Evolutionary conservation across 37 sponge, comb jelly and placozoan species (phyloP).

Genomic region (Eunapius fragilis): DNA sequence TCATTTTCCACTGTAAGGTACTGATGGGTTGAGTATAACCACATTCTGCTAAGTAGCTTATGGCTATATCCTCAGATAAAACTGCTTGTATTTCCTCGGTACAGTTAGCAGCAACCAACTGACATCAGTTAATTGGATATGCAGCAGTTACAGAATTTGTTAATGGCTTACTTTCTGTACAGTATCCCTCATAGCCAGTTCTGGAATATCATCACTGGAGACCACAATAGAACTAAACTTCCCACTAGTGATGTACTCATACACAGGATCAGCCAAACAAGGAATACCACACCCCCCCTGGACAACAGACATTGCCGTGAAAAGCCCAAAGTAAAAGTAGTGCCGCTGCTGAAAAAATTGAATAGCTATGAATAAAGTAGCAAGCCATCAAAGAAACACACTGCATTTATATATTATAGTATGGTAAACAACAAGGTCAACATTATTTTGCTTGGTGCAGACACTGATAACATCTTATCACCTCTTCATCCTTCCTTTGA

Average conservation of each 20-base stretch:
- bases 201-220: slow-evolving; percentile 14
- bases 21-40: slow-evolving; percentile 21
- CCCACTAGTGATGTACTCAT: slow-evolving; percentile 12
- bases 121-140: not conserved
- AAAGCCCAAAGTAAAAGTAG: not conserved
- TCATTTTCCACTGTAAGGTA: not conserved
- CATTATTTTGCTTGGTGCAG: too few relatives aligned
- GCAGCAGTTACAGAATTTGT: not conserved
- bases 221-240: not conserved
- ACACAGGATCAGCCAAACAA: not conserved
- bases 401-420: too few relatives aligned
- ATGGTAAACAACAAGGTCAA: too few relatives aligned
- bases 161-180: too few relatives aligned
- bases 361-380: too few relatives aligned
- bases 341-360: slow-evolving; percentile 1
- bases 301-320: slow-evolving; percentile 17
- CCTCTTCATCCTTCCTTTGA: too few relatives aligned
- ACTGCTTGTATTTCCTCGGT: slow-evolving; percentile 9
- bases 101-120: slow-evolving; percentile 16
- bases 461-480: too few relatives aligned
- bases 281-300: slow-evolving; percentile 27
- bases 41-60: not conserved
- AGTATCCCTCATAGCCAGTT: not conserved
- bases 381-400: too few relatives aligned
- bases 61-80: slow-evolving; percentile 1